A percentile compares a stretch with the other conserved stretches of the same genome.
Conservation (phyloP, 1,140 invertebrate species). For the Eurytemora carolleeae region DNA sequence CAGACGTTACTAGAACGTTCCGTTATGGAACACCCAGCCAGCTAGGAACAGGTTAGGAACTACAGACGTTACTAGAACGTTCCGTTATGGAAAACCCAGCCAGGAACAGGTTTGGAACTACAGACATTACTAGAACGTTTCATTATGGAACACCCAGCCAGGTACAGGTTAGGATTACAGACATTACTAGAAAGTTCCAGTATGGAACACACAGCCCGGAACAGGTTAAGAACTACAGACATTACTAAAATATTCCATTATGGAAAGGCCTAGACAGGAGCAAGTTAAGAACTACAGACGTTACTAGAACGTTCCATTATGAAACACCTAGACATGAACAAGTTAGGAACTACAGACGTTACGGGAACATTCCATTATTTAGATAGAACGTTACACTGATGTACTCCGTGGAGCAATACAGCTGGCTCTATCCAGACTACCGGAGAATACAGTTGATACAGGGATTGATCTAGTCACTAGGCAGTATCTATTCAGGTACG, state of each 20-base stretch:
- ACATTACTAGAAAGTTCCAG: constrained; percentile 75
- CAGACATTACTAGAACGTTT: too few species aligned
- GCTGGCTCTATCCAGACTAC: constrained; percentile 35
- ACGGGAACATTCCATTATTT: constrained; percentile 46
- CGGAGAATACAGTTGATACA: constrained; percentile 14
- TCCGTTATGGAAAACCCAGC: constrained; percentile 63
- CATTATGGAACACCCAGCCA: constrained; percentile 78
- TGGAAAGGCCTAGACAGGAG: too few species aligned
- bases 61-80: constrained; percentile 74
- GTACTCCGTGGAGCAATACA: constrained; percentile 71
- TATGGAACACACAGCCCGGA: constrained; percentile 53
- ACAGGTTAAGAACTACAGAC: constrained; percentile 62
- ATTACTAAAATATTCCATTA: too few species aligned
- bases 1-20: too few species aligned
- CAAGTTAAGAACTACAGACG: constrained; percentile 83
- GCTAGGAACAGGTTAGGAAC: constrained; percentile 79
- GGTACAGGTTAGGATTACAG: constrained; percentile 82
- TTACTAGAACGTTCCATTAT: constrained; percentile 75
- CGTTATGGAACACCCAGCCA: constrained; percentile 78
- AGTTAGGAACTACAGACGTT: constrained; percentile 61
- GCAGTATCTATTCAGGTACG: not conserved
- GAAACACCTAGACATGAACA: constrained; percentile 52
- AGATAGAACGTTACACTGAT: constrained; percentile 62
- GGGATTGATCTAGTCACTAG: constrained; percentile 7
- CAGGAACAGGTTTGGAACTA: constrained; percentile 54